These are phyloP conservation scores for Patella depressa DNA, from an alignment of 2,888 invertebrate species.

Conservation along the genomic window DNA sequence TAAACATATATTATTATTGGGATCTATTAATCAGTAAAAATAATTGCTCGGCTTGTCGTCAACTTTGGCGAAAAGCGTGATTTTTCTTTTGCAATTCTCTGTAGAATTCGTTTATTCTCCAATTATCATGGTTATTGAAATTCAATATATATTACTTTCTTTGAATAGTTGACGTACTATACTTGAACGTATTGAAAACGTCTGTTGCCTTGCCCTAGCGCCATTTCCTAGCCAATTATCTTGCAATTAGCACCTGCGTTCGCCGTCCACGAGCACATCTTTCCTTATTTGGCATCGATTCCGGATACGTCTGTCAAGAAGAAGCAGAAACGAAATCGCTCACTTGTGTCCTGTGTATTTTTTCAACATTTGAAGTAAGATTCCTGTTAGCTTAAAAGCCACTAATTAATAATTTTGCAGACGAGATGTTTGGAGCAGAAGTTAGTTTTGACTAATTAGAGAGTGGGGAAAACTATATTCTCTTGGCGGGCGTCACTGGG, in stretches of 20 bases:
- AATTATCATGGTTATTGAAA: neutral
- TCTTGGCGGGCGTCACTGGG: too few species aligned
- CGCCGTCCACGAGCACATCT: neutral
- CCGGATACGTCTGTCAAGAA: slow-evolving; percentile 3
- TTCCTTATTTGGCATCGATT: slow-evolving; percentile 10
- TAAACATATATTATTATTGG: too few species aligned
- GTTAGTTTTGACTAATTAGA: slow-evolving; percentile 3
- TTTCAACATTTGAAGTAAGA: neutral
- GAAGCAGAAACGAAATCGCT: slow-evolving; percentile 5
- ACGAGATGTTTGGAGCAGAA: neutral
- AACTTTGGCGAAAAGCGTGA: too few species aligned
- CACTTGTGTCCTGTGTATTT: neutral
- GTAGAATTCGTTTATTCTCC: too few species aligned
- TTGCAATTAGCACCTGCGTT: slow-evolving; percentile 8
- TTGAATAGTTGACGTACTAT: neutral
- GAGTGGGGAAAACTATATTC: neutral
- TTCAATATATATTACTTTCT: slow-evolving; percentile 9
- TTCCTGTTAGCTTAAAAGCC: too few species aligned
- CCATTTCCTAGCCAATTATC: slow-evolving; percentile 9
- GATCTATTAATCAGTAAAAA: too few species aligned
- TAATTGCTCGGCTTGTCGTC: too few species aligned
- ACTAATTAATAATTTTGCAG: neutral
- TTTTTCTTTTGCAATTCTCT: too few species aligned
- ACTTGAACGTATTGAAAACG: slow-evolving; percentile 7
- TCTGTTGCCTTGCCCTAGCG: neutral